phyloP scores from a whole-genome alignment of 2,113 vertebrate genomes.

The Zosterops borbonicus region DNA sequence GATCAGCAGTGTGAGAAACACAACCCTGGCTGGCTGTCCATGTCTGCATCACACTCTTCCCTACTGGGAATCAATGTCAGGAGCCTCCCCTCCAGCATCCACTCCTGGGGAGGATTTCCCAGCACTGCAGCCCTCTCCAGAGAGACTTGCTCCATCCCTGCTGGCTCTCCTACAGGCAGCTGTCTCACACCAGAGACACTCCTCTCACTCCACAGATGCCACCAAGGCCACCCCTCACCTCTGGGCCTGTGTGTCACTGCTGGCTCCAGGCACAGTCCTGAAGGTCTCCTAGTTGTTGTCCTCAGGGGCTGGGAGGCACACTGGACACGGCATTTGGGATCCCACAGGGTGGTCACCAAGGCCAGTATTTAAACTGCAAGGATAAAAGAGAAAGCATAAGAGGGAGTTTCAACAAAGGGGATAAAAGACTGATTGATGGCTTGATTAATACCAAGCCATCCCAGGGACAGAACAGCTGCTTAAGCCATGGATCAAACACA shows the following conservation, averaged over 20 bases:
- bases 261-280: not conserved
- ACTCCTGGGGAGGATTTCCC: not conserved
- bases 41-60: not conserved
- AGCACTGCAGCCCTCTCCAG: not conserved
- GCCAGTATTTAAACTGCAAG: conserved; percentile 22
- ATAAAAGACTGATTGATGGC: not conserved
- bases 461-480: not conserved
- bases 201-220: not conserved
- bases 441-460: not conserved
- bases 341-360: not conserved
- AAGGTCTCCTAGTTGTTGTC: not conserved
- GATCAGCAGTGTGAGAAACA: not conserved
- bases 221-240: conserved; percentile 36
- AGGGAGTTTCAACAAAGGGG: not conserved
- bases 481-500: not conserved
- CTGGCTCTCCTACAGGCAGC: not conserved
- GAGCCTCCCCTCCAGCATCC: not conserved
- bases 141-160: not conserved
- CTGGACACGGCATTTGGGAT: not conserved
- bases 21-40: accelerated
- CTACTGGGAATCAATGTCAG: not conserved
- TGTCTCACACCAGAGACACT: not conserved
- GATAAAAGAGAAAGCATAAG: not conserved
- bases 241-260: not conserved
- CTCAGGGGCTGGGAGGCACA: not conserved